Evolutionary conservation across 2,113 vertebrate species (phyloP), one percentile per base, ranked within the genome.

Genomic region (Scatophagus argus): DNA sequence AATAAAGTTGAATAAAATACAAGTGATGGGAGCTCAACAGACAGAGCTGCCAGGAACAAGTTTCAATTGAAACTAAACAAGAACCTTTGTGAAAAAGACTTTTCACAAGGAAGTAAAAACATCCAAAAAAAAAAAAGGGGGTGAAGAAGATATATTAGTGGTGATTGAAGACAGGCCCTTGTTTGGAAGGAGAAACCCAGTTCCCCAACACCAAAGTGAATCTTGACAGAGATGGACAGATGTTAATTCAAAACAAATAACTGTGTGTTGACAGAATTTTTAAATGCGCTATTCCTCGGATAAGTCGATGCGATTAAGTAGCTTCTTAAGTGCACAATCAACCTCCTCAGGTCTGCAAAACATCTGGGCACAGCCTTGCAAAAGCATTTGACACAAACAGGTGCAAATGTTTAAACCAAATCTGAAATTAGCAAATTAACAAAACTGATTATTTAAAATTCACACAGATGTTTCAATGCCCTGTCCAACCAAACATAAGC

Each of bases 21-120:
- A 79, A 43, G 60, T 67, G 69, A 39, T 38, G 43, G 73, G 64
- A 62, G 43, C 77, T 88, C n/a, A 68, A 85, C 88, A 92, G 84
- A 77, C 81, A 59, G 86, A 93, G 89, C 88, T 88, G 89, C 83
- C 84, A 85, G 89, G 87, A 72, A 82, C 29, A 85, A 82, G 91
- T 93, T 94, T 92, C 87, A 88, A 86, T 67, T 79, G 88, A 94
- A 94, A 93, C 90, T 87, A 90, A 89, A 89, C 34, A 64, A 74
- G 36, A 77, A 75, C n/a, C 23, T 76, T 79, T 85, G 85, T 79
- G 81, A 64, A 70, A 71, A 73, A 46, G 27, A 31, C 4, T 70
- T 71, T 62, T 72, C 81, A 84, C 73, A 90, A 87, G 56, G 11
- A 75, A 39, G n/a, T 47, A 52, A 82, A 65, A 72, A 79, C 0